Evolutionary conservation across 1,140 invertebrate species (phyloP).

Genomic region (Dermatophagoides farinae): DNA sequence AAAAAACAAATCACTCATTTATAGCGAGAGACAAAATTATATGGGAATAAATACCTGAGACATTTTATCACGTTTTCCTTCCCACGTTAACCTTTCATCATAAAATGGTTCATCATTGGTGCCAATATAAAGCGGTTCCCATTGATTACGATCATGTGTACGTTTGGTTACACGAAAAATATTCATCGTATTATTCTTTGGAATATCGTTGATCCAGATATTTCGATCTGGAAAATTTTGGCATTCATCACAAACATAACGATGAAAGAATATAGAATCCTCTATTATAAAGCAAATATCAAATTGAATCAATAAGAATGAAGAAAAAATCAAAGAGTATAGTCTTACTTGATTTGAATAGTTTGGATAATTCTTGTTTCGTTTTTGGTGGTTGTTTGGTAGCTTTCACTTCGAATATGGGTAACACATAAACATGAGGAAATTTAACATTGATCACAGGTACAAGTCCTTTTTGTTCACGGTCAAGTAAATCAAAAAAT

Average conservation of each 20-base stretch:
- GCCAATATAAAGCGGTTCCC: conserved; percentile 64
- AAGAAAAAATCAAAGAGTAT: not conserved
- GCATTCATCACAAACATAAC: conserved; percentile 63
- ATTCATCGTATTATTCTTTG: conserved; percentile 37
- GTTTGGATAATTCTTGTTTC: conserved; percentile 41
- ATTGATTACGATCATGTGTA: conserved; percentile 48
- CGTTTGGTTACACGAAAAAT: conserved; percentile 66
- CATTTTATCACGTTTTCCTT: conserved; percentile 65
- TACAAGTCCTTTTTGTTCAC: conserved; percentile 7
- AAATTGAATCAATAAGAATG: not conserved
- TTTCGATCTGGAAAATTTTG: conserved; percentile 54
- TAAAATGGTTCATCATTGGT: conserved; percentile 55
- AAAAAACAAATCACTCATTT: conserved; percentile 2
- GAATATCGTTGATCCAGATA: conserved; percentile 23
- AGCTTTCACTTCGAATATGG: conserved; percentile 53
- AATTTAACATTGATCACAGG: not conserved
- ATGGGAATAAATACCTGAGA: conserved; percentile 42
- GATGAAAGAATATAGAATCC: conserved; percentile 65
- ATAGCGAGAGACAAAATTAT: not conserved
- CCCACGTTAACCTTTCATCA: conserved; percentile 55
- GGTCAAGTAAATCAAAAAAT: conserved; percentile 12
- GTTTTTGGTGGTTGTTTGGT: conserved; percentile 43
- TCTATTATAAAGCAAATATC: not conserved
- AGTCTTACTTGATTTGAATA: conserved; percentile 23
- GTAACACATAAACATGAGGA: conserved; percentile 44